These are phyloP conservation scores for Drosophila bunnanda DNA, from an alignment of 2,888 invertebrate species.

Conservation along the genomic window DNA sequence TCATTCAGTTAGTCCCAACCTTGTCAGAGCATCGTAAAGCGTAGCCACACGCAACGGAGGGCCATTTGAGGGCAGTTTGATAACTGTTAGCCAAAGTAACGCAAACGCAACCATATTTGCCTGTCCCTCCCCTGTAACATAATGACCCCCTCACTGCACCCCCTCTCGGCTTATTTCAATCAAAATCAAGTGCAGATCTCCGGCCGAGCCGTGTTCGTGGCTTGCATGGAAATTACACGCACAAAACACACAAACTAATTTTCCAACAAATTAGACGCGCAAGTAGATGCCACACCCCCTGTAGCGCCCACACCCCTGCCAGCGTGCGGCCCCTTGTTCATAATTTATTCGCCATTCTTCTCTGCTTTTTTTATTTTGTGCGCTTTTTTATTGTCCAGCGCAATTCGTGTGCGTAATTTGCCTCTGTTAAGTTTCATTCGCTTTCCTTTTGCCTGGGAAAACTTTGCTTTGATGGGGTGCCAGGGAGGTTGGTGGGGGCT, in stretches of 20 bases:
- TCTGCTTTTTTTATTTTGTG: conserved; percentile 26
- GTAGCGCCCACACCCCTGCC: not conserved
- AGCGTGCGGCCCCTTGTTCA: conserved; percentile 47
- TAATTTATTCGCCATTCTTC: conserved; percentile 67
- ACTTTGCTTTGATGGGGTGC: conserved; percentile 63
- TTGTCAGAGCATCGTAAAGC: not conserved
- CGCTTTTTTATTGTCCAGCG: conserved; percentile 72
- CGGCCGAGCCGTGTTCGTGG: conserved; percentile 41
- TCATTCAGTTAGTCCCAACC: not conserved
- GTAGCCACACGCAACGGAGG: not conserved
- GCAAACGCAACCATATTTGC: not conserved
- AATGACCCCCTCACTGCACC: not conserved
- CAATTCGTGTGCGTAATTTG: conserved; percentile 76
- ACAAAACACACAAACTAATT: conserved; percentile 76
- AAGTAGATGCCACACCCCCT: conserved; percentile 56
- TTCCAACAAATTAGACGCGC: conserved; percentile 77
- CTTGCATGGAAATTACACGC: conserved; percentile 75
- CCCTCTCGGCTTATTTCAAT: conserved; percentile 63
- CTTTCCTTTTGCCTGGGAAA: conserved; percentile 51
- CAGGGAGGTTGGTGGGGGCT: not conserved
- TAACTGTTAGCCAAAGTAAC: conserved; percentile 8
- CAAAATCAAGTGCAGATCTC: conserved; percentile 71
- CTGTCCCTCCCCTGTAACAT: not conserved
- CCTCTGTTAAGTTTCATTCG: conserved; percentile 61
- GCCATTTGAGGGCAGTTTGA: conserved; percentile 4